Percentiles rank a stretch among this genome's conserved stretches.
Evolutionary conservation across 2,888 invertebrate genomes (phyloP).

Genomic region (Trachelus iudaicus): DNA sequence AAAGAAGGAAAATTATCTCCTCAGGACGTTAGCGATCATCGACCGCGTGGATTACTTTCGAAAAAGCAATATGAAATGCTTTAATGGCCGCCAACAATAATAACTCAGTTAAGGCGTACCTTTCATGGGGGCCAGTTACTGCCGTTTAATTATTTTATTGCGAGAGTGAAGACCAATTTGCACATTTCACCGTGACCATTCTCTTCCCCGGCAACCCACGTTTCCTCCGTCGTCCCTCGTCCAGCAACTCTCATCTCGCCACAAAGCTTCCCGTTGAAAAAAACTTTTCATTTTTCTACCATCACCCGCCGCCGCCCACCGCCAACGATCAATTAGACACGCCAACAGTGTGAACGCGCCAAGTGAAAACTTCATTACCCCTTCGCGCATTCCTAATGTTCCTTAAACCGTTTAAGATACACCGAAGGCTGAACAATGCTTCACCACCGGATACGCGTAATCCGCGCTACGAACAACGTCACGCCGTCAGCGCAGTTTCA

Average conservation of each 20-base stretch:
- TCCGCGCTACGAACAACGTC: not conserved
- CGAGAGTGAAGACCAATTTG: slow-evolving; percentile 17
- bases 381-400: slow-evolving; percentile 11
- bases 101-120: not conserved
- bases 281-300: slow-evolving; percentile 1
- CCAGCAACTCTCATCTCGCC: not conserved
- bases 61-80: not conserved
- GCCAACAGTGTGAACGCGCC: slow-evolving; percentile 20
- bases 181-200: slow-evolving; percentile 12
- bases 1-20: not conserved
- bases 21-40: not conserved
- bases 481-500: not conserved
- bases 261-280: not conserved
- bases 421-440: not conserved
- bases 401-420: not conserved
- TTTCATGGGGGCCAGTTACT: slow-evolving; percentile 1
- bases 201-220: not conserved
- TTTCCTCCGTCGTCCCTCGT: not conserved
- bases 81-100: not conserved
- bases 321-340: slow-evolving; percentile 31
- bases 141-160: slow-evolving; percentile 19
- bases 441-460: slow-evolving; percentile 13
- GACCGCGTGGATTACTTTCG: not conserved
- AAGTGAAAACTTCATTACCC: slow-evolving; percentile 35
- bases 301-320: not conserved